Conservation (phyloP, 2,888 invertebrate species). For the Galeruca laticollis region DNA sequence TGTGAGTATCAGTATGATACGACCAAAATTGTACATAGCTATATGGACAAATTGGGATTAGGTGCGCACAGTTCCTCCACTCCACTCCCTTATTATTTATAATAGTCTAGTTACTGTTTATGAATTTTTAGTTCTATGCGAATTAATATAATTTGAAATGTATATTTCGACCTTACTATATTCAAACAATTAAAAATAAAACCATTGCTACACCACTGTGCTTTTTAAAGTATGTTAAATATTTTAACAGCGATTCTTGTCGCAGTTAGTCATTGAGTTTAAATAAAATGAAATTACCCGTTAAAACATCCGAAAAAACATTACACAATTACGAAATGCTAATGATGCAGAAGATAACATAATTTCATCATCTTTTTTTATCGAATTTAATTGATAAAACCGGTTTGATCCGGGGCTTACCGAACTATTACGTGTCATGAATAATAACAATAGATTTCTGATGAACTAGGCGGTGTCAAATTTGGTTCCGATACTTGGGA, state of each 20-base stretch:
- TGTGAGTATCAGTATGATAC: too few species aligned
- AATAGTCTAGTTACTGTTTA: too few species aligned
- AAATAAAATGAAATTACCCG: background rate
- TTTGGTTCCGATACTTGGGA: background rate
- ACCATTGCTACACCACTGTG: background rate
- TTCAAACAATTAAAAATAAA: too few species aligned
- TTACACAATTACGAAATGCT: constrained; percentile 1
- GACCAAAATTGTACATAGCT: too few species aligned
- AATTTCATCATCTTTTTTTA: constrained; percentile 29
- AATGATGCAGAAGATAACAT: constrained; percentile 25
- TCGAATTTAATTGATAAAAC: constrained; percentile 11
- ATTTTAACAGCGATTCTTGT: background rate
- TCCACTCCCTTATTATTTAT: too few species aligned
- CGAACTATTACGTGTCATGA: background rate
- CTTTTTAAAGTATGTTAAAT: background rate
- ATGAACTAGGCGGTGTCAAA: background rate
- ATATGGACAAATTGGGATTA: too few species aligned
- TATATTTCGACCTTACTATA: too few species aligned
- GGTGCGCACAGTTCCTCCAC: too few species aligned
- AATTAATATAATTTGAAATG: too few species aligned
- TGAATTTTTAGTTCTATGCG: too few species aligned
- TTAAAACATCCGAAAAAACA: constrained; percentile 17
- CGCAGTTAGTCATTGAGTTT: background rate
- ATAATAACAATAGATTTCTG: constrained; percentile 3
- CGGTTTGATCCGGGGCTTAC: constrained; percentile 21